Conservation (phyloP, 2,888 invertebrate species). For the Cephus sareptanus region DNA sequence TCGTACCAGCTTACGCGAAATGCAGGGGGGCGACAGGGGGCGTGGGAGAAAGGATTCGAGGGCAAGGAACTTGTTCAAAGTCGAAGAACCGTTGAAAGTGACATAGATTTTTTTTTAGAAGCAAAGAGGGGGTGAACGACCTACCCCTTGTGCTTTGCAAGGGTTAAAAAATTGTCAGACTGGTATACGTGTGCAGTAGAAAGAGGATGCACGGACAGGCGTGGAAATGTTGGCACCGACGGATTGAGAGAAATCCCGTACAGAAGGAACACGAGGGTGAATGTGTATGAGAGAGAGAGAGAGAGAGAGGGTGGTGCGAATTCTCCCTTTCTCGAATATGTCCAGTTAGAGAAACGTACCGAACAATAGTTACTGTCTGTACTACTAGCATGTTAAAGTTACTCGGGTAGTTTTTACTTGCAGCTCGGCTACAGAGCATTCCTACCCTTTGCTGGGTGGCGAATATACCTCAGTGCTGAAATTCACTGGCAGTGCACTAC, state of each 20-base stretch:
- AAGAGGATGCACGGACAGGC: background rate
- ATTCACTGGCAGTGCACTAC: background rate
- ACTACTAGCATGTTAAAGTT: background rate
- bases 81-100: no score
- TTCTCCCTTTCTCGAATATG: background rate
- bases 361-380: background rate
- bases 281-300: slow-evolving; percentile 10
- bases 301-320: slow-evolving; percentile 14
- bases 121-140: background rate
- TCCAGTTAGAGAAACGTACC: background rate
- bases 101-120: background rate
- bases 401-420: background rate
- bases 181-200: no score
- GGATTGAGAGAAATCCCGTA: background rate
- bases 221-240: background rate
- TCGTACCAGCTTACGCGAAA: background rate
- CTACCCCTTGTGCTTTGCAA: background rate
- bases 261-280: slow-evolving; percentile 10
- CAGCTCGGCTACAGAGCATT: background rate
- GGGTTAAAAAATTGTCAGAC: background rate
- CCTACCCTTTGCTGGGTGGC: no score
- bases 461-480: background rate
- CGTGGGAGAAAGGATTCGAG: no score
- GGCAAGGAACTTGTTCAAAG: no score
- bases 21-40: background rate